A percentile compares a stretch with the other conserved stretches of the same genome.
phyloP scores from a whole-genome alignment of 2,113 vertebrate species.

The Arenaria interpres region DNA sequence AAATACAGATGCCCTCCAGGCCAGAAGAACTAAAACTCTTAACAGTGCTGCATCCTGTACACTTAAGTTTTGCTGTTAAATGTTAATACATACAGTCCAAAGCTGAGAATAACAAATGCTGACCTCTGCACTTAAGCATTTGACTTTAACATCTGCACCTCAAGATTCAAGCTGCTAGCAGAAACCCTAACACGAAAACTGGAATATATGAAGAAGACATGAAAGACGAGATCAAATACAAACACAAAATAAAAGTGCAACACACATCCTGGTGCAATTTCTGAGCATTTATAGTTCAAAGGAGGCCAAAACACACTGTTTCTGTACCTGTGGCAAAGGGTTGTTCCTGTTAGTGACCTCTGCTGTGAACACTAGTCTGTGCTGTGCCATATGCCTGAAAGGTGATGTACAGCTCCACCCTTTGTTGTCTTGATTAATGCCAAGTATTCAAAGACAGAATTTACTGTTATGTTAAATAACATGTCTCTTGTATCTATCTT shows the following conservation, averaged over 20 bases:
- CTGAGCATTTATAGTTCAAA: background rate
- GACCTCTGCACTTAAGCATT: background rate
- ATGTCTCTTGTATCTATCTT: background rate
- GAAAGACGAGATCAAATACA: background rate
- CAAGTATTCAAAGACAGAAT: background rate
- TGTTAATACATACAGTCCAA: background rate
- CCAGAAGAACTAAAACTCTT: background rate
- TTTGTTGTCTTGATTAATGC: background rate
- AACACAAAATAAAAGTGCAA: background rate
- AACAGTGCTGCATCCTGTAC: background rate
- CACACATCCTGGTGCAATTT: background rate
- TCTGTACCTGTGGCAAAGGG: background rate
- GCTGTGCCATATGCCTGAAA: background rate
- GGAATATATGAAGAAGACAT: background rate
- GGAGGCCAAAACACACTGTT: background rate
- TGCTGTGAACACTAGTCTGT: background rate
- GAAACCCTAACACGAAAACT: background rate
- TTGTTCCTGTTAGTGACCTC: background rate
- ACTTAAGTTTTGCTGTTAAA: background rate
- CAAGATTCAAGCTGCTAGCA: background rate
- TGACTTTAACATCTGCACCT: background rate
- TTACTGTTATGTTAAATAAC: background rate
- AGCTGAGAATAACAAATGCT: background rate
- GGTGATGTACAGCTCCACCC: background rate
- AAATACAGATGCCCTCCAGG: slow-evolving; percentile 3